Percentiles rank a stretch among this genome's conserved stretches.
Conservation (phyloP, 2,113 vertebrate species). For the Pedetes capensis region DNA sequence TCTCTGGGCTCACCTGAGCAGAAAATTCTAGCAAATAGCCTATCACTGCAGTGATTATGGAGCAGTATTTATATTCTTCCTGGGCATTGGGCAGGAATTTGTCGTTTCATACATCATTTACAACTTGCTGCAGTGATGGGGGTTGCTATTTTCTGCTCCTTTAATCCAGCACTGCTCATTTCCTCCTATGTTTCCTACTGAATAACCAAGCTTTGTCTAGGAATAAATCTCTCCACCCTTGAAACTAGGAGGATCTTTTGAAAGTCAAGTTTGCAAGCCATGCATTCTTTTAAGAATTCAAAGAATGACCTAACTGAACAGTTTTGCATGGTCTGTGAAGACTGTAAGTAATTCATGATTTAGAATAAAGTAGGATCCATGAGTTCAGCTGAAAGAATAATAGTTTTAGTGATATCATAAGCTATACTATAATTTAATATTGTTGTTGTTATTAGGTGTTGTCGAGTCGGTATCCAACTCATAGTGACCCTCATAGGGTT, state of each 20-base stretch:
- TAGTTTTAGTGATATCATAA: conserved; percentile 32
- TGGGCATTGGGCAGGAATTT: not conserved
- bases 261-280: conserved; percentile 58
- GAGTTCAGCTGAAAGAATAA: conserved; percentile 56
- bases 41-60: not conserved
- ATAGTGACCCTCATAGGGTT: too few species aligned
- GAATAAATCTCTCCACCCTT: conserved; percentile 59
- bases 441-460: too few species aligned
- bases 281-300: conserved; percentile 65
- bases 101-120: conserved; percentile 57
- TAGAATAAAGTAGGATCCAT: conserved; percentile 59
- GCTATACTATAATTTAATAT: conserved; percentile 68
- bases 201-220: conserved; percentile 68
- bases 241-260: conserved; percentile 66
- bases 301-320: conserved; percentile 64
- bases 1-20: conserved; percentile 39
- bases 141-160: not conserved
- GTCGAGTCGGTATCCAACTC: too few species aligned
- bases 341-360: not conserved
- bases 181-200: conserved; percentile 10
- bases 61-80: conserved; percentile 50
- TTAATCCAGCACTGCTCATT: conserved; percentile 25
- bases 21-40: conserved; percentile 60
- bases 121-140: conserved; percentile 18
- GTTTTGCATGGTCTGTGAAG: conserved; percentile 40